These are phyloP conservation scores for Porphyrio hochstetteri DNA, from an alignment of 2,113 vertebrate species.

Conservation along the genomic window DNA sequence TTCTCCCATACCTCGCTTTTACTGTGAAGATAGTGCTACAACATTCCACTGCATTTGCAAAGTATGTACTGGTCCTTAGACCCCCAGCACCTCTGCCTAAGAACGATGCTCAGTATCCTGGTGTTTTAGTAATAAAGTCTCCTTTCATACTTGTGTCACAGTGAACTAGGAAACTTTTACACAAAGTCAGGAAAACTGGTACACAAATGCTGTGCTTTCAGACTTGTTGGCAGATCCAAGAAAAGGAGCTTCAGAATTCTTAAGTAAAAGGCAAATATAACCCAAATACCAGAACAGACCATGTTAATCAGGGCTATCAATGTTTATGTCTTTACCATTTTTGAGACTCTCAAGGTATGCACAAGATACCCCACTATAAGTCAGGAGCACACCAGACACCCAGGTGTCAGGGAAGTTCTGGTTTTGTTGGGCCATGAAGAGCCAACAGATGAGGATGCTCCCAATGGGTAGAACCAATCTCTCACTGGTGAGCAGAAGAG, in stretches of 20 bases:
- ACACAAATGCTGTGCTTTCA: background rate
- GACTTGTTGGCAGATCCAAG: background rate
- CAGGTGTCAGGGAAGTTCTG: background rate
- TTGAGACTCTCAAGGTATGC: fast-evolving
- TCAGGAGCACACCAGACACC: background rate
- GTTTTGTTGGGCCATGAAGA: background rate
- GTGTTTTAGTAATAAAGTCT: background rate
- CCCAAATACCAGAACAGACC: background rate
- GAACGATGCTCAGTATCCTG: background rate
- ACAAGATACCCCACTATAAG: background rate
- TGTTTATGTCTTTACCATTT: background rate
- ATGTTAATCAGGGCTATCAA: background rate
- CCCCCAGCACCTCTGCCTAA: background rate
- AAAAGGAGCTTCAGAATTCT: background rate
- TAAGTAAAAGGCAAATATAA: background rate
- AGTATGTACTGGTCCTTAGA: background rate
- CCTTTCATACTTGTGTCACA: background rate
- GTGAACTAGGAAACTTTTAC: background rate
- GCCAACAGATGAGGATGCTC: background rate
- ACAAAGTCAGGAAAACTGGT: background rate
- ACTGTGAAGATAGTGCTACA: background rate
- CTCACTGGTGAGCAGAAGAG: background rate
- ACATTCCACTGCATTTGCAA: background rate
- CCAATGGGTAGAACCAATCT: background rate
- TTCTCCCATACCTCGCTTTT: background rate